Conservation (phyloP, 2,113 vertebrate species). For the Oenanthe oenanthe region DNA sequence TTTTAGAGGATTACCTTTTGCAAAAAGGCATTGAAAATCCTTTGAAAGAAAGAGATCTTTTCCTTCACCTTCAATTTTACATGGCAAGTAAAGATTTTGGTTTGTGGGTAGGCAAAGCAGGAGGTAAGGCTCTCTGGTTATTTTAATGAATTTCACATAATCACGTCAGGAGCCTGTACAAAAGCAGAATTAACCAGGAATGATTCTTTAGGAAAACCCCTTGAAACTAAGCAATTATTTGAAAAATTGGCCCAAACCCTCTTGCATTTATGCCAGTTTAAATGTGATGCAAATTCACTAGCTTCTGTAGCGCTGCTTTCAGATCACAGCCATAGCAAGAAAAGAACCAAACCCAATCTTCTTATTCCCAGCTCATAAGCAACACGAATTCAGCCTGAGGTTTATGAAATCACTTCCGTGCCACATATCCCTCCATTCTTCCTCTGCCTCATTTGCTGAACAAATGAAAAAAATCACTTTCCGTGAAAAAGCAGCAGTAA, state of each 20-base stretch:
- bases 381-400: background rate
- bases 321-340: background rate
- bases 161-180: background rate
- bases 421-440: conserved; percentile 4
- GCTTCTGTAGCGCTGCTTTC: background rate
- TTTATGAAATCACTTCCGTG: conserved; percentile 43
- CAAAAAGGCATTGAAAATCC: background rate
- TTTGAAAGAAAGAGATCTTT: background rate
- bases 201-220: background rate
- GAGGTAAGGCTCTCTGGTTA: background rate
- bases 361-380: conserved; percentile 16
- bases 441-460: conserved; percentile 36
- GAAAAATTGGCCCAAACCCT: background rate
- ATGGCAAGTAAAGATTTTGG: background rate
- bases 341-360: background rate
- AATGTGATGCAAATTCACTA: background rate
- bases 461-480: conserved; percentile 44
- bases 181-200: background rate
- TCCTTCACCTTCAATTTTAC: background rate
- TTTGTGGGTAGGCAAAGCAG: background rate
- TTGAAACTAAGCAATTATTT: background rate
- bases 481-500: conserved; percentile 24
- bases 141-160: background rate
- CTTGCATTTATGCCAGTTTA: background rate
- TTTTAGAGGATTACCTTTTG: background rate